Conservation (phyloP, 2,113 vertebrate species). For the Micronisus gabar region DNA sequence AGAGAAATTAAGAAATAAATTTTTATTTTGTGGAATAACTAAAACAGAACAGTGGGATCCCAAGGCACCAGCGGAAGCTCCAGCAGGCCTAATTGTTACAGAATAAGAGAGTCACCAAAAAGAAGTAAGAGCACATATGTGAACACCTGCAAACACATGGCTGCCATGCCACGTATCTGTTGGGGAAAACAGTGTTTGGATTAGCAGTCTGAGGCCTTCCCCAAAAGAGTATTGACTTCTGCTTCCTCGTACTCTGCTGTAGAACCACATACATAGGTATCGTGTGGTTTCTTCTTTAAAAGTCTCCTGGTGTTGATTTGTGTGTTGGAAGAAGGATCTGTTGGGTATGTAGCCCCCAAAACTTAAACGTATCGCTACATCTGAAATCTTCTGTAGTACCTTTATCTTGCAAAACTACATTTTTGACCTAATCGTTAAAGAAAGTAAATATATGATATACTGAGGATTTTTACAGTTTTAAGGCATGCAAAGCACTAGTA, state of each 20-base stretch:
- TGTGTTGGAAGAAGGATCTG: not conserved
- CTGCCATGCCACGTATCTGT: accelerated
- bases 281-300: not conserved
- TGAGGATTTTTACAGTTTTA: not conserved
- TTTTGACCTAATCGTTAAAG: not conserved
- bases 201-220: not conserved
- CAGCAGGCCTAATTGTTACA: not conserved
- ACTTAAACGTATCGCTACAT: not conserved
- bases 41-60: not conserved
- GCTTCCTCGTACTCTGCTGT: not conserved
- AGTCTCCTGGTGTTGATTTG: not conserved
- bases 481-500: not conserved
- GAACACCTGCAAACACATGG: not conserved
- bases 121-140: not conserved
- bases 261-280: not conserved
- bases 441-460: not conserved
- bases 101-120: not conserved
- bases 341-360: not conserved
- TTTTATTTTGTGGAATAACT: not conserved
- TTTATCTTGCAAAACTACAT: not conserved
- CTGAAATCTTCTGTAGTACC: not conserved
- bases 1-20: not conserved
- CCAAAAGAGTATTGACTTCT: not conserved
- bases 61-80: not conserved
- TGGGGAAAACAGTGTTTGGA: not conserved